Evolutionary conservation across 2,888 invertebrate genomes (phyloP).

Genomic region (Dyspetes luteomarginatus): DNA sequence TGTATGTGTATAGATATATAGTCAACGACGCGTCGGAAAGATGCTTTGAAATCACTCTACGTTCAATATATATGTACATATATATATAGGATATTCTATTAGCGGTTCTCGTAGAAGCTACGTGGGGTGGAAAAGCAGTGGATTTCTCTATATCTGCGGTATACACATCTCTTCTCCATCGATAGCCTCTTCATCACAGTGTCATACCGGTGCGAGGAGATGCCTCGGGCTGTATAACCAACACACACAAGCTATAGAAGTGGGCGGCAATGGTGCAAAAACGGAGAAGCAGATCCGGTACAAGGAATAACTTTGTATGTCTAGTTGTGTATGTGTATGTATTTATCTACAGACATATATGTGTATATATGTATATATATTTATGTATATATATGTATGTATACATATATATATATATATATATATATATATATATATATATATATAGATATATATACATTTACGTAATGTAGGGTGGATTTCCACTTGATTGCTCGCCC

Average conservation of each 20-base stretch:
- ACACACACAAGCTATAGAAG: background rate
- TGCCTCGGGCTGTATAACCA: background rate
- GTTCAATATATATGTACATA: background rate
- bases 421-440: background rate
- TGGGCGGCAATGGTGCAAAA: slow-evolving; percentile 15
- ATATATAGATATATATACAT: background rate
- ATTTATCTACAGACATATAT: background rate
- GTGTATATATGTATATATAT: too few relatives aligned
- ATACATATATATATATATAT: too few relatives aligned
- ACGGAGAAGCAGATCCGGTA: slow-evolving; percentile 25
- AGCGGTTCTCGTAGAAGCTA: background rate
- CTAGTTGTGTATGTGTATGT: background rate
- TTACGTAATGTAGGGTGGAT: background rate
- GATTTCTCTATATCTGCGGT: background rate
- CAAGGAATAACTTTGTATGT: background rate
- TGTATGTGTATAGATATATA: too few relatives aligned
- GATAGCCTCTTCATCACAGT: slow-evolving; percentile 11
- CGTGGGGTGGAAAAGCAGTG: background rate
- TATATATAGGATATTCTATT: too few relatives aligned
- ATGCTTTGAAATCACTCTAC: background rate
- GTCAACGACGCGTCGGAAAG: background rate
- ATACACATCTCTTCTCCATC: background rate
- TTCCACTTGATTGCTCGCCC: background rate
- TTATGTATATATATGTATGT: too few relatives aligned
- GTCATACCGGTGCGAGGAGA: background rate